Base-by-base conservation (phyloP, 2,888 invertebrate genomes). In the Drosophila basisetae region DNA sequence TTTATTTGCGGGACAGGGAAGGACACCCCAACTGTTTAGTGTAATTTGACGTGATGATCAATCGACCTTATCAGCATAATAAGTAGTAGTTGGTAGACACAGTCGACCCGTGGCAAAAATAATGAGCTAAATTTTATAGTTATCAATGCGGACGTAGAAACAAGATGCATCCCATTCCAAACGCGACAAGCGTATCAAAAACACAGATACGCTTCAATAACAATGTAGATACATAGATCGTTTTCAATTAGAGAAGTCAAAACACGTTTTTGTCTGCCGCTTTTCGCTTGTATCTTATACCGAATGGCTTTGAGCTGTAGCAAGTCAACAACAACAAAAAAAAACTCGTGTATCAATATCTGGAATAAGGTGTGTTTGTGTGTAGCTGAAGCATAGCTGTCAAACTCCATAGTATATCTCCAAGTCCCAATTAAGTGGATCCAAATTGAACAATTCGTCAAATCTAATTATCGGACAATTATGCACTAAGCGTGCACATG, bases 121-220 rank as follows among this genome's bases (percentile, higher is more conserved):
- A 80, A 82, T 86, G 72, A 76, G 80, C 56, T 81, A 30, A 87
- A 87, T 83, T 82, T 47, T n/a, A 25, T 55, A 30, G 49, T 61
- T 81, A 76, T 68, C 72, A 59, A 70, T 66, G 43, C 41, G 65
- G 56, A 60, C 75, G 54, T 77, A 63, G 62, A 68, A 76, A 76
- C 79, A 76, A 76, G 68, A 73, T 76, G 73, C 69, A 65, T 13
- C 30, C 2, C 58, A 6, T 22, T 43, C 18, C 3, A 41, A 67
- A 67, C 47, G 72, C 79, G 75, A 59, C 61, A 16, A 61, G 74
- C 80, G 68, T 78, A 78, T 74, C 74, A 64, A 74, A 59, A 72
- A 49, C 18, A n/a, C 69, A 63, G 81, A 73, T 78, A 78, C 72
- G 76, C 78, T 55, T 52, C 78, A 68, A 72, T 73, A 78, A 72